phyloP scores from a whole-genome alignment of 2,888 invertebrate genomes.

The Caenorhabditis angaria region DNA sequence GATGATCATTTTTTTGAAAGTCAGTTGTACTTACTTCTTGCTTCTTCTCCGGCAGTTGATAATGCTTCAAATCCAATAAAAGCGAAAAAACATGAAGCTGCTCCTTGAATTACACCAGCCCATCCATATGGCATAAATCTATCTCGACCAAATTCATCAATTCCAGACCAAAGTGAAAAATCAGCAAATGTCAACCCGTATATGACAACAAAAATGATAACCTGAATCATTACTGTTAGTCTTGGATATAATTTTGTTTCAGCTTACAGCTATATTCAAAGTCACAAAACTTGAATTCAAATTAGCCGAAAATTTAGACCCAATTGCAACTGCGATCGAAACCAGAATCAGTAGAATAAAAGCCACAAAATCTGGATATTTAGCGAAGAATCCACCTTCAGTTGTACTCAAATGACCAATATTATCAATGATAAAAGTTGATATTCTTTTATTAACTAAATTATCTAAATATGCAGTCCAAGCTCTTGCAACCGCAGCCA shows the following conservation, averaged over 20 bases:
- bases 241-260: no score
- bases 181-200: conserved; percentile 87
- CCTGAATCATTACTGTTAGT: no score
- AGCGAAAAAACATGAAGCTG: conserved; percentile 52
- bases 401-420: conserved; percentile 27
- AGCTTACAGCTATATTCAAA: conserved; percentile 44
- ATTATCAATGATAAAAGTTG: conserved; percentile 22
- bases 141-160: conserved; percentile 26
- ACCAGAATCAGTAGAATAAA: conserved; percentile 39
- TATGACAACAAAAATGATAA: conserved; percentile 73
- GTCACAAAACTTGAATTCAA: conserved; percentile 73
- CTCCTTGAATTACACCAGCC: conserved; percentile 44
- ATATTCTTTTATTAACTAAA: conserved; percentile 43
- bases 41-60: conserved; percentile 54
- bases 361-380: conserved; percentile 45
- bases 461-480: conserved; percentile 74
- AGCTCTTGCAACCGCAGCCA: conserved; percentile 73
- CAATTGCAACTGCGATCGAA: conserved; percentile 66
- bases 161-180: conserved; percentile 80
- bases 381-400: conserved; percentile 41
- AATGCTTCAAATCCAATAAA: conserved; percentile 54
- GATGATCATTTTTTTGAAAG: background rate
- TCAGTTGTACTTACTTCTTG: conserved; percentile 27
- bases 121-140: conserved; percentile 52
- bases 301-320: conserved; percentile 73